Conservation (phyloP, 2,797 vertebrate species). For the Notamacropus eugenii region DNA sequence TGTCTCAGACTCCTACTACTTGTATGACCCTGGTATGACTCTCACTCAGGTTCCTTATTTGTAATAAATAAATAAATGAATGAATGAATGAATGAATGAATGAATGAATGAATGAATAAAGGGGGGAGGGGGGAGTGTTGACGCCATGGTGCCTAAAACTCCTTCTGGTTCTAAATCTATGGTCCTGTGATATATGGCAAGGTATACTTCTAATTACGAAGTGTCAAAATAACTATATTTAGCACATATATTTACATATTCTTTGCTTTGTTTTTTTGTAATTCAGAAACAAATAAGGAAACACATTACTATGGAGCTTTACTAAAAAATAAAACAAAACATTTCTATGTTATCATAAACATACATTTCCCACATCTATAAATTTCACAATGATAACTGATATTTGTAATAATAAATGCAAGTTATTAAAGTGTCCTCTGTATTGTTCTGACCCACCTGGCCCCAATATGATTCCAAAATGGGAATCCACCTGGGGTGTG, state of each 20-base stretch:
- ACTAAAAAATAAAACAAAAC: neutral
- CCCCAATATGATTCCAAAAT: neutral
- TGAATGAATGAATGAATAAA: too few relatives aligned
- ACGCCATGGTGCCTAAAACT: neutral
- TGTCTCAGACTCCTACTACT: neutral
- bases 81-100: too few relatives aligned
- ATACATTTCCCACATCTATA: neutral
- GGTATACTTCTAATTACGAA: neutral
- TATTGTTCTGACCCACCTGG: neutral
- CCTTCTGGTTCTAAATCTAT: neutral
- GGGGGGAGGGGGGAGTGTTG: neutral
- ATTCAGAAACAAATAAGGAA: conserved; percentile 46
- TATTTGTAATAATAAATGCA: conserved; percentile 20
- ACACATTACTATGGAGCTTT: conserved; percentile 32
- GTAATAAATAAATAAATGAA: neutral
- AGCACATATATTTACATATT: neutral
- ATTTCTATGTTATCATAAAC: neutral
- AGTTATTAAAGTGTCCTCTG: neutral
- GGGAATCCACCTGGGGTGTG: neutral
- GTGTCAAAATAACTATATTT: neutral
- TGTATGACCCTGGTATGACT: neutral
- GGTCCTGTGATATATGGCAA: neutral
- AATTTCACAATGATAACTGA: conserved; percentile 6
- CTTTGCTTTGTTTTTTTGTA: conserved; percentile 29
- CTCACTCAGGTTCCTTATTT: neutral